These are phyloP conservation scores for Phocoena sinus DNA, from an alignment of 2,113 vertebrate species.

Conservation along the genomic window DNA sequence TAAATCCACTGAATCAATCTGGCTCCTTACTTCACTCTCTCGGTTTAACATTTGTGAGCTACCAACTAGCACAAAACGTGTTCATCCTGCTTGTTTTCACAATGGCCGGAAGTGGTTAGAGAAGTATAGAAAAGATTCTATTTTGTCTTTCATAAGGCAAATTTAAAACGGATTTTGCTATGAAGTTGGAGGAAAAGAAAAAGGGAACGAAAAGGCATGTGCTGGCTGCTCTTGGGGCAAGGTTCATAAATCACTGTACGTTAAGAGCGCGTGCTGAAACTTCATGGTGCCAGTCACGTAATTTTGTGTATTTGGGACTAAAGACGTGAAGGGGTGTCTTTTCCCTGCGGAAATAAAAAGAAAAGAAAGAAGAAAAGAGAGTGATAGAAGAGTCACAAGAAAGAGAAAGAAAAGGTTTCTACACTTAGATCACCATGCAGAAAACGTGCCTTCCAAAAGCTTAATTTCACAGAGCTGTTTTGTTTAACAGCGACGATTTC, in stretches of 20 bases:
- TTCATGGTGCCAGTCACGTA: slow-evolving; percentile 98
- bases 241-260: slow-evolving; percentile 88
- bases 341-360: slow-evolving; percentile 84
- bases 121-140: slow-evolving; percentile 81
- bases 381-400: slow-evolving; percentile 80
- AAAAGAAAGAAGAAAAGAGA: slow-evolving; percentile 56
- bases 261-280: slow-evolving; percentile 98
- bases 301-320: slow-evolving; percentile 95
- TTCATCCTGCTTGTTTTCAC: slow-evolving; percentile 72
- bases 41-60: slow-evolving; percentile 54
- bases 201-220: slow-evolving; percentile 68
- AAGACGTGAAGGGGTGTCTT: slow-evolving; percentile 89
- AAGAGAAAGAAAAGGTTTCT: slow-evolving; percentile 72
- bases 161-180: slow-evolving; percentile 67
- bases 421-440: slow-evolving; percentile 76
- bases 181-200: slow-evolving; percentile 73
- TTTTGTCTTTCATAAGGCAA: slow-evolving; percentile 54
- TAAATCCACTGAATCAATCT: not conserved
- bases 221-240: slow-evolving; percentile 73
- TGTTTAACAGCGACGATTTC: slow-evolving; percentile 38
- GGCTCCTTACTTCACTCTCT: slow-evolving; percentile 58
- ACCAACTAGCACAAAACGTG: slow-evolving; percentile 68
- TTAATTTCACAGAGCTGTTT: slow-evolving; percentile 16
- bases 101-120: slow-evolving; percentile 77
- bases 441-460: slow-evolving; percentile 71